phyloP scores from a whole-genome alignment of 2,888 invertebrate genomes.

The Eurytoma californica region DNA sequence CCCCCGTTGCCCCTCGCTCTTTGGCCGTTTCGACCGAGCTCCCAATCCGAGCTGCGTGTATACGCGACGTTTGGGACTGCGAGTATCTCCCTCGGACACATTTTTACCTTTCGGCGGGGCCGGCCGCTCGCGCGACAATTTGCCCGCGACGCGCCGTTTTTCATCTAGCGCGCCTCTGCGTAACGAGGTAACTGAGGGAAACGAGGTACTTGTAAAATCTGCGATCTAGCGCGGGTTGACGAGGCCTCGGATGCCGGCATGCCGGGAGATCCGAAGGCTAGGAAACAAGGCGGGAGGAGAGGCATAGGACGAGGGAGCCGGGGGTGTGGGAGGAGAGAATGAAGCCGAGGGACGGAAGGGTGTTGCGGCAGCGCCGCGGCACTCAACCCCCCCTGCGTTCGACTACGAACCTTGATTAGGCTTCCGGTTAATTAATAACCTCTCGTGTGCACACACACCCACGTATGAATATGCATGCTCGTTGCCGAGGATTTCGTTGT shows the following conservation, averaged over 20 bases:
- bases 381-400: conserved; percentile 58
- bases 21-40: background rate
- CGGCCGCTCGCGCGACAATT: conserved; percentile 3
- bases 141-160: no score
- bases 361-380: conserved; percentile 49
- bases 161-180: no score
- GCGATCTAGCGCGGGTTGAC: background rate
- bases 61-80: background rate
- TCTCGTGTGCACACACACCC: conserved; percentile 73
- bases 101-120: background rate
- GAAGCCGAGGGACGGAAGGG: conserved; percentile 47
- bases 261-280: conserved; percentile 25
- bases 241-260: conserved; percentile 13
- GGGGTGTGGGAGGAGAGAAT: background rate
- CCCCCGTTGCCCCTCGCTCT: background rate
- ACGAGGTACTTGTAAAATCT: background rate
- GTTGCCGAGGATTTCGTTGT: conserved; percentile 70
- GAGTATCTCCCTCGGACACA: background rate
- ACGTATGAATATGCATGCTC: conserved; percentile 73
- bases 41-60: background rate
- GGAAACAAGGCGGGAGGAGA: conserved; percentile 15
- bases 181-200: no score
- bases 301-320: background rate
- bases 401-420: conserved; percentile 77
- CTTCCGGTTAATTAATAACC: conserved; percentile 79